phyloP scores from a whole-genome alignment of 2,888 invertebrate species.

The Acleris emargana region DNA sequence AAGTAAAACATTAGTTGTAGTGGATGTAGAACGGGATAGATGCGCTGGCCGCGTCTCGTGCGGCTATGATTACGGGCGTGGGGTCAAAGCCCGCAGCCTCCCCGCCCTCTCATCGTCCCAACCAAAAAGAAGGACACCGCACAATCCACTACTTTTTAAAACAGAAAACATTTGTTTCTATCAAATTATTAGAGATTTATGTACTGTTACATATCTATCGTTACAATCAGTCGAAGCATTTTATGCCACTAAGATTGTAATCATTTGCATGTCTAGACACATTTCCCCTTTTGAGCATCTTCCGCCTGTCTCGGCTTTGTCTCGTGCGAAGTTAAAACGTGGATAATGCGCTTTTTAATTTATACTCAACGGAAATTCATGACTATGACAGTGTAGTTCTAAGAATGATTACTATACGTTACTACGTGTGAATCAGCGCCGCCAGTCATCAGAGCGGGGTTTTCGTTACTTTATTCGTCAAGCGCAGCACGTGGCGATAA shows the following conservation, averaged over 20 bases:
- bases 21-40: conserved; percentile 28
- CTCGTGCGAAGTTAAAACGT: conserved; percentile 45
- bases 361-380: conserved; percentile 35
- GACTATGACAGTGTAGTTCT: conserved; percentile 38
- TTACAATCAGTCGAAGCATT: neutral
- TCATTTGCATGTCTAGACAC: conserved; percentile 64
- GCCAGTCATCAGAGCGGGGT: conserved; percentile 31
- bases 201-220: neutral
- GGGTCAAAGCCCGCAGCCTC: conserved; percentile 60
- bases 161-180: neutral
- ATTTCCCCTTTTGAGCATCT: conserved; percentile 51
- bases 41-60: conserved; percentile 28
- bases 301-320: conserved; percentile 63
- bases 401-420: conserved; percentile 50
- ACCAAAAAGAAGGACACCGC: conserved; percentile 44
- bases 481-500: conserved; percentile 65
- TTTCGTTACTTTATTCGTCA: conserved; percentile 49
- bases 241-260: conserved; percentile 4
- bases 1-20: conserved; percentile 24
- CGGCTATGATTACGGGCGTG: conserved; percentile 61
- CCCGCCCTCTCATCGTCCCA: conserved; percentile 41
- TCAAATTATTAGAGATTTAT: neutral
- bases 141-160: conserved; percentile 18
- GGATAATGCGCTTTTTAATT: conserved; percentile 40
- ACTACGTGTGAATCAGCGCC: conserved; percentile 55